Percentiles rank a stretch among this genome's conserved stretches.
Conservation (phyloP, 2,797 vertebrate genomes). For the Odontamblyopus lacepedii region DNA sequence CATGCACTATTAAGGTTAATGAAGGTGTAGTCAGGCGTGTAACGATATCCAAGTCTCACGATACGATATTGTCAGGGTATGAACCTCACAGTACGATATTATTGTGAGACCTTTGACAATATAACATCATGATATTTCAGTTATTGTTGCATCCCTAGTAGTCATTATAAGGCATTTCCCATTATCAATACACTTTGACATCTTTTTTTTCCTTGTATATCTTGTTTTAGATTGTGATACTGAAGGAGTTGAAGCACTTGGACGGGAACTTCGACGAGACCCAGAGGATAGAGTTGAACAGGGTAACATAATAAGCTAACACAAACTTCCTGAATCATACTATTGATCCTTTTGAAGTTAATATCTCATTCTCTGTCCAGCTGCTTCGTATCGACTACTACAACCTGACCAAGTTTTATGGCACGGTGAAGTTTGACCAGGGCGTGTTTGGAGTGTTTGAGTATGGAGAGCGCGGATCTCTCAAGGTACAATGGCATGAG, state of each 20-base stretch:
- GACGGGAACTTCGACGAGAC: constrained; percentile 89
- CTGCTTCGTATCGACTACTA: constrained; percentile 93
- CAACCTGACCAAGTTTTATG: constrained; percentile 98
- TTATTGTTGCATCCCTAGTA: too few species aligned
- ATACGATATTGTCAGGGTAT: too few species aligned
- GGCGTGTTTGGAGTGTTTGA: constrained; percentile 91
- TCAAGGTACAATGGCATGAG: constrained; percentile 78
- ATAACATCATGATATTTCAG: too few species aligned
- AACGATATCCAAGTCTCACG: too few species aligned
- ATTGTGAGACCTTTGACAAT: too few species aligned
- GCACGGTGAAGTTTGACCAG: constrained; percentile 89
- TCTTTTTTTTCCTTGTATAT: not conserved
- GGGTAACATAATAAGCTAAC: constrained; percentile 68
- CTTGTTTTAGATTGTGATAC: constrained; percentile 84
- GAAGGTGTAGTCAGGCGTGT: too few species aligned
- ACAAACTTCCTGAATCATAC: not conserved
- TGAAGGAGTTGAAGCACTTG: constrained; percentile 88
- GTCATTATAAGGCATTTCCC: too few species aligned
- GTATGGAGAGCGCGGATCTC: constrained; percentile 92
- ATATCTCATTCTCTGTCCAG: constrained; percentile 62
- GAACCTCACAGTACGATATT: too few species aligned
- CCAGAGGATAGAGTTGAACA: constrained; percentile 91
- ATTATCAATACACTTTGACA: not conserved
- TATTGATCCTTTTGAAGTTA: not conserved
- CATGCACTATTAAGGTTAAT: too few species aligned